Conservation (phyloP, 1,140 invertebrate genomes). For the Trigoniulus corallinus region DNA sequence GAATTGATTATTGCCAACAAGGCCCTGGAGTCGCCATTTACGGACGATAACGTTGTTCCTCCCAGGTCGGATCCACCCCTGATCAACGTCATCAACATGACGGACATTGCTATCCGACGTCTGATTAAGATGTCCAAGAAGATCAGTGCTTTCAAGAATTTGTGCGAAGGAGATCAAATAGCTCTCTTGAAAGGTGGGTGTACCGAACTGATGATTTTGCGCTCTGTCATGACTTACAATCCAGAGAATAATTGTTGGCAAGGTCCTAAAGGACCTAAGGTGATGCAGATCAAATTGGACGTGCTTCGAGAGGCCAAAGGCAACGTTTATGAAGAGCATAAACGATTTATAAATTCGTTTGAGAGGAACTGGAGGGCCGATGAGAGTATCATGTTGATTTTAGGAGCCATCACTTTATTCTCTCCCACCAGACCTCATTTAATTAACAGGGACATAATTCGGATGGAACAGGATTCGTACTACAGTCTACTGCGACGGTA, state of each 20-base stretch:
- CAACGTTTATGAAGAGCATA: slow-evolving; percentile 68
- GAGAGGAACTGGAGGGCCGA: slow-evolving; percentile 59
- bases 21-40: slow-evolving; percentile 57
- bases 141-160: slow-evolving; percentile 68
- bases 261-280: slow-evolving; percentile 20
- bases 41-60: slow-evolving; percentile 50
- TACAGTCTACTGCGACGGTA: slow-evolving; percentile 72
- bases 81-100: slow-evolving; percentile 71
- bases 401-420: slow-evolving; percentile 78
- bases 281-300: slow-evolving; percentile 49
- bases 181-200: slow-evolving; percentile 73
- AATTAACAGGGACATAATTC: slow-evolving; percentile 65
- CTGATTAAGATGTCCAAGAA: slow-evolving; percentile 85
- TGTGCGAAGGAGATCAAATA: slow-evolving; percentile 82
- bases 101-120: slow-evolving; percentile 70
- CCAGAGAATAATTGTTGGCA: slow-evolving; percentile 67
- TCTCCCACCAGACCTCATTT: slow-evolving; percentile 60
- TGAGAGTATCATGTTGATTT: slow-evolving; percentile 71
- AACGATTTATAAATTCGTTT: slow-evolving; percentile 62
- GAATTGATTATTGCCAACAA: slow-evolving; percentile 70
- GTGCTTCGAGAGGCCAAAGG: slow-evolving; percentile 70
- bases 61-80: slow-evolving; percentile 42
- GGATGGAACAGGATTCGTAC: slow-evolving; percentile 78
- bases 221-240: slow-evolving; percentile 75
- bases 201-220: slow-evolving; percentile 80